Evolutionary conservation across 1,140 invertebrate genomes (phyloP), one percentile per base, ranked within the genome.

Genomic region (Papilio polyxenes): DNA sequence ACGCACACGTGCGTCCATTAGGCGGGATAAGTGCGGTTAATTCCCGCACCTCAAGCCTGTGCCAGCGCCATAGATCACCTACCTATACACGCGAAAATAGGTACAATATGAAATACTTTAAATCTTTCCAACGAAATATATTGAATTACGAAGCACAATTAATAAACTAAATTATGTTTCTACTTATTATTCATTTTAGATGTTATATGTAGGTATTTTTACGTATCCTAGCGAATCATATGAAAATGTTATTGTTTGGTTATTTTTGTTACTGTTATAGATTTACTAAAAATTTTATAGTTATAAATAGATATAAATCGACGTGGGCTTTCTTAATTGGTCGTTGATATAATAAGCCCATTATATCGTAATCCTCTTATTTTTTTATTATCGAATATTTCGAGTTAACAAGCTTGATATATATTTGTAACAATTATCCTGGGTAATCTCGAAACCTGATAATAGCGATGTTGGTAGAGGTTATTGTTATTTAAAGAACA

Each of bases 11-110:
- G 82, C 82, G 79, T 89, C 88, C 88, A 94, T 92, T 92, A 94
- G 88, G 88, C 86, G 84, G 90, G 89, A 92, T 93, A 94, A 92
- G 90, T 92, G 89, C 88, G 86, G 91, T 89, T 93, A 93, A 93
- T 93, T 92, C 88, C 86, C 88, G 89, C 87, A 87, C 86, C 89
- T 87, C 84, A 91, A 88, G 83, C 75, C 83, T 87, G 84, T 85
- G 82, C 81, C 75, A 81, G 86, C 82, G 82, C 82, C 81, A 81
- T 84, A 90, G 90, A 91, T 75, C 84, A 91, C 83, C 76, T 83
- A 85, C 78, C 82, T 72, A 83, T 83, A 88, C 87, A 83, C 81
- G 83, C 82, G 87, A 80, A 80, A 86, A 81, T 89, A 89, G 85
- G 87, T 82, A 89, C 81, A 81, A 80, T 83, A 82, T 84, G 49